These are phyloP conservation scores for Pipa parva DNA, from an alignment of 2,113 vertebrate genomes.

Conservation along the genomic window DNA sequence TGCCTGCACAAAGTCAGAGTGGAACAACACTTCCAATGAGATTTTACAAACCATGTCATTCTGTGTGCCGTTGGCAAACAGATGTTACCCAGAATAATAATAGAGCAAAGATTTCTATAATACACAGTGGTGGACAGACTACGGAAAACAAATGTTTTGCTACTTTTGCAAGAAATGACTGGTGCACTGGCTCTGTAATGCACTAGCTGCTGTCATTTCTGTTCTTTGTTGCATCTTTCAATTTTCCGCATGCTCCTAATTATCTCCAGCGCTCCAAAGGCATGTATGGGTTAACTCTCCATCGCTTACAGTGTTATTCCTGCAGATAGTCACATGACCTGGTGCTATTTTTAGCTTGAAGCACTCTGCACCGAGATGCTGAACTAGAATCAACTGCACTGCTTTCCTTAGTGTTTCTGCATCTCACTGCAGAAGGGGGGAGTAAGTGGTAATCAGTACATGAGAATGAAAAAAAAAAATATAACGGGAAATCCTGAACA, in stretches of 20 bases:
- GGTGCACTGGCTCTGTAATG: background rate
- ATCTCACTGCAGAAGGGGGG: background rate
- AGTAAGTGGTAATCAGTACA: background rate
- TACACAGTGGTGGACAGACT: background rate
- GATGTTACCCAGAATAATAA: background rate
- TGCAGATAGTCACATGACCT: slow-evolving; percentile 33
- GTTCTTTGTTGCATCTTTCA: slow-evolving; percentile 2
- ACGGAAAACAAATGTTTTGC: background rate
- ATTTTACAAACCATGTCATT: background rate
- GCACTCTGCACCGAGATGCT: slow-evolving; percentile 12
- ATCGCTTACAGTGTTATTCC: slow-evolving; percentile 18
- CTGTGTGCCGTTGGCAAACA: slow-evolving; percentile 4
- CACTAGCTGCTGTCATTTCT: background rate
- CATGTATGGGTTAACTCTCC: slow-evolving; percentile 30
- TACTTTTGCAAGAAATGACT: background rate
- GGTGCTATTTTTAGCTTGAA: slow-evolving; percentile 28
- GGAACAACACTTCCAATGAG: background rate
- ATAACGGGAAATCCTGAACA: background rate
- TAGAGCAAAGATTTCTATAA: background rate
- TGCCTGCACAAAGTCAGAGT: background rate
- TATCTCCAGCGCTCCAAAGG: slow-evolving; percentile 5
- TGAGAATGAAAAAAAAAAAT: background rate
- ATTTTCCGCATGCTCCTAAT: background rate
- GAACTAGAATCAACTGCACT: slow-evolving; percentile 26
- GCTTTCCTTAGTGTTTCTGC: slow-evolving; percentile 8